Evolutionary conservation across 2,797 vertebrate genomes (phyloP), one percentile per base, ranked within the genome.

Genomic region (Xenentodon cancila): DNA sequence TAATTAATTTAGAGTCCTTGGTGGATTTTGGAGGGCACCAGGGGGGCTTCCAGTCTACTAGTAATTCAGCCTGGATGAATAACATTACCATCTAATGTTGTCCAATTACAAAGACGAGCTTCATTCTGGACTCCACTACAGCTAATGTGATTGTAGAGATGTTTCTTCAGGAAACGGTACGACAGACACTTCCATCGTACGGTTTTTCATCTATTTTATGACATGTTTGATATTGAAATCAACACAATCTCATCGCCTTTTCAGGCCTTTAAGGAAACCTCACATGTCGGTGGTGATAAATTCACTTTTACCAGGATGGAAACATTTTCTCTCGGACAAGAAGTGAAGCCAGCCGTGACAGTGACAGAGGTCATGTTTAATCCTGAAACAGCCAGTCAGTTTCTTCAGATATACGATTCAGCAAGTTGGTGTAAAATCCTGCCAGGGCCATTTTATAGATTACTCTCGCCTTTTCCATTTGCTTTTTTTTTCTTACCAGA

Each of bases 1-100:
- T 96, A 95, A 96, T 96, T 95, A 95, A 95, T 95, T 96, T 96
- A 95, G 90, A 93, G 91, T 89, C 90, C 92, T 93, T 89, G 75
- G 74, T 81, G 84, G 73, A 78, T 86, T 50, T 79, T 53, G 43
- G 57, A 48, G 59, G 72, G 80, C 62, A 81, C 67, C 53, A 18
- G 75, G 69, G n/a, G 73, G 75, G 81, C 37, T 51, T 58, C 2
- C 1, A 43, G 80, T 76, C 77, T 59, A 61, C 71, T 53, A 61
- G 60, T 86, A 68, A 89, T 80, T 79, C 78, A 80, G 64, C 74
- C 62, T 12, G 50, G 72, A 81, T 87, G 83, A 89, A 88, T 79
- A 80, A 54, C 59, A 89, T 88, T 88, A 88, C 64, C 68, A 74
- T 84, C 75, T 82, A 84, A 87, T 84, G 75, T 42, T 58, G 79